A percentile compares a stretch with the other conserved stretches of the same genome.
These are phyloP conservation scores for Notospermus geniculatus DNA, from an alignment of 1,140 invertebrate species.

Conservation along the genomic window DNA sequence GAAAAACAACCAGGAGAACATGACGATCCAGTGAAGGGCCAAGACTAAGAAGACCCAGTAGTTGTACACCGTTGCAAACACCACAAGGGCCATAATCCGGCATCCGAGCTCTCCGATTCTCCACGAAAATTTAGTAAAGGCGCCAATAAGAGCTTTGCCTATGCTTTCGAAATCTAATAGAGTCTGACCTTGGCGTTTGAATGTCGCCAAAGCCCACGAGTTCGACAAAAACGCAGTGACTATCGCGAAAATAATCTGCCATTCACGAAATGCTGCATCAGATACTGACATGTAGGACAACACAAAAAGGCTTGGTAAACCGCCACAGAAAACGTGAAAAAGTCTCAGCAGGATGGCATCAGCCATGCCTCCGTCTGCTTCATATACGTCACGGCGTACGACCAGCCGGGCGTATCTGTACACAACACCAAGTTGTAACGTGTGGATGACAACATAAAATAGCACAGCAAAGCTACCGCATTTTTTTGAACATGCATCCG, in stretches of 20 bases:
- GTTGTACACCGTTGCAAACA: conserved; percentile 81
- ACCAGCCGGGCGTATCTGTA: conserved; percentile 87
- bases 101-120: conserved; percentile 81
- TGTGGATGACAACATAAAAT: conserved; percentile 64
- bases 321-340: conserved; percentile 83
- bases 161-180: conserved; percentile 76
- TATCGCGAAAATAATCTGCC: conserved; percentile 76
- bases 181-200: conserved; percentile 71
- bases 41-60: conserved; percentile 80
- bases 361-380: conserved; percentile 79
- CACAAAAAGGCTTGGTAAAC: conserved; percentile 80
- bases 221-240: conserved; percentile 78
- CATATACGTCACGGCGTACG: conserved; percentile 77
- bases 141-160: conserved; percentile 83
- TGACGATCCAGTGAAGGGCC: conserved; percentile 76
- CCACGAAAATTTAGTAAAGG: conserved; percentile 74
- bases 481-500: too few species aligned
- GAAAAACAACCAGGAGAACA: conserved; percentile 81
- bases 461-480: too few species aligned
- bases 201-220: conserved; percentile 87
- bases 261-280: conserved; percentile 63
- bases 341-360: conserved; percentile 76
- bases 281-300: conserved; percentile 71
- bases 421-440: conserved; percentile 77
- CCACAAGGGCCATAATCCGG: conserved; percentile 74